Base-by-base conservation (phyloP, 92 coral and sea anemone genomes). In the Phenganax marumi region DNA sequence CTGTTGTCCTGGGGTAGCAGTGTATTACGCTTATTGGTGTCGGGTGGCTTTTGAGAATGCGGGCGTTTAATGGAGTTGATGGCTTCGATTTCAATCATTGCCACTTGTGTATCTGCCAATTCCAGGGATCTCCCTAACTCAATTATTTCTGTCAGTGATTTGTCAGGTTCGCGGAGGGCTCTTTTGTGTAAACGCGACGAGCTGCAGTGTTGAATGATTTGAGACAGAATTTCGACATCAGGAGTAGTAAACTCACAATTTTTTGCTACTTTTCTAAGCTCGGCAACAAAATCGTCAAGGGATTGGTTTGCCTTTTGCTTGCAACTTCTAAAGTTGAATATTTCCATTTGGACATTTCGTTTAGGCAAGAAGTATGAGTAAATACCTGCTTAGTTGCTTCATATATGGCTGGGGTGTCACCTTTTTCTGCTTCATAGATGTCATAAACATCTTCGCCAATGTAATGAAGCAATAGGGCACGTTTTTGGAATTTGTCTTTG, bases 181-280 rank as follows among this genome's bases (percentile, higher is more conserved):
- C 80, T 52, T 52, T 63, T 71, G 7, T 76, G 80, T 33, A 83
- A 58, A 54, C 78, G 52, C n/a, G 78, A 70, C 17, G 73, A 85
- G 10, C 66, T 79, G 75, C 91, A 85, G 49, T 77, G 86, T 66
- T 83, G 86, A 22, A 89, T 79, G 18, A 85, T 83, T 89, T 85
- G 87, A 25, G 79, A 61, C 33, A 73, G 79, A 24, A 85, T 88
- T 85, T 88, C 81, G 18, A 14, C 84, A 11, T 55, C 86, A 33
- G 50, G 9, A 52, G 73, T 33, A 25, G 72, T 52, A 13, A 86
- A 86, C 19, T 80, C 49, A 66, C 88, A 86, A 11, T 54, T 64
- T 52, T 60, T 73, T 16, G 76, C 85, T 19, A 81, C 56, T 51
- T 26, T 76, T 52, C 73, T 49, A 48, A 86, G 74, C 49, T 54